Evolutionary conservation across 2,113 vertebrate genomes (phyloP).

Genomic region (Alosa alosa): DNA sequence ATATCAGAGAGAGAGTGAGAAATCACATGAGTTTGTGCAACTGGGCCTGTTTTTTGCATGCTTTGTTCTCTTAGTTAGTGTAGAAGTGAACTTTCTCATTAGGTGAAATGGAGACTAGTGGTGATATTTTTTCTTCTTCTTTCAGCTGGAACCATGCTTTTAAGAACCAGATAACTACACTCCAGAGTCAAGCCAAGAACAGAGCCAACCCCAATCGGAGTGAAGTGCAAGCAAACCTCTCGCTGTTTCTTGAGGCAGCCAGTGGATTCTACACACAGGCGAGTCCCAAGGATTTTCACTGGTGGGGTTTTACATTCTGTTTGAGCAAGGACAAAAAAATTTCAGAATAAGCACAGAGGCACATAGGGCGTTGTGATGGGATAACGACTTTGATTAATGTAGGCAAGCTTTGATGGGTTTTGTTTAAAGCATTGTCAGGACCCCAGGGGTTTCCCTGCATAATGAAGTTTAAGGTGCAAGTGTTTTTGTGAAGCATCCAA

Average conservation of each 20-base stretch:
- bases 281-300: conserved; percentile 47
- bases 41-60: too few relatives aligned
- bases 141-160: conserved; percentile 98
- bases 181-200: conserved; percentile 99
- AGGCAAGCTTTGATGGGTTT: too few relatives aligned
- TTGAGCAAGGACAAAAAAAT: too few relatives aligned
- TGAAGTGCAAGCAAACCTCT: conserved; percentile 97
- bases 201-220: conserved; percentile 97
- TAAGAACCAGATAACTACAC: conserved; percentile 99
- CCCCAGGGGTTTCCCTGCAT: too few relatives aligned
- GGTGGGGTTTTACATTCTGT: background rate
- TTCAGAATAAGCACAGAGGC: too few relatives aligned
- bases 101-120: background rate
- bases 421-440: too few relatives aligned
- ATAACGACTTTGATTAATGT: too few relatives aligned
- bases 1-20: too few relatives aligned
- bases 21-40: too few relatives aligned
- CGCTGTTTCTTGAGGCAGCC: conserved; percentile 95
- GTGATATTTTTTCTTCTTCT: conserved; percentile 40
- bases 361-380: too few relatives aligned
- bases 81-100: background rate
- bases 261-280: conserved; percentile 99
- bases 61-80: background rate
- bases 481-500: too few relatives aligned
- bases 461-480: too few relatives aligned